phyloP scores from a whole-genome alignment of 2,797 vertebrate genomes.

The Tenualosa thibaudeaui region DNA sequence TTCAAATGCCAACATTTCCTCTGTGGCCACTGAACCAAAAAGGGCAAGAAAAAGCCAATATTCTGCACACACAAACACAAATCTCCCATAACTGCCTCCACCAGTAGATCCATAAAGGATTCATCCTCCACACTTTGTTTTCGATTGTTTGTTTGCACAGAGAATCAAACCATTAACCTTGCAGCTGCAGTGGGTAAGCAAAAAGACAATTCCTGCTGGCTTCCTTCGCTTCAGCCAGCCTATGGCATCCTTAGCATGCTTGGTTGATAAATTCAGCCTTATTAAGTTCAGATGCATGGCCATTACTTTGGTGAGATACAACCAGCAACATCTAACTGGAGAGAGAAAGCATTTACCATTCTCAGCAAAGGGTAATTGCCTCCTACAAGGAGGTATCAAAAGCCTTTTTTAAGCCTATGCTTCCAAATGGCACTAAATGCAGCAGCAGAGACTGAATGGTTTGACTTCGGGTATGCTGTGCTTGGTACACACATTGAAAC shows the following conservation, averaged over 20 bases:
- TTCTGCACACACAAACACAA: neutral
- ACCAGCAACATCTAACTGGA: neutral
- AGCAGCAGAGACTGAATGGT: neutral
- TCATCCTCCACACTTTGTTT: neutral
- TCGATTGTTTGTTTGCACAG: constrained; percentile 14
- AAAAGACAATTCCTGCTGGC: neutral
- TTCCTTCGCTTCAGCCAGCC: neutral
- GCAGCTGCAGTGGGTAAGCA: neutral
- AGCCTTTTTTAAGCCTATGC: neutral
- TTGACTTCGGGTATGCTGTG: neutral
- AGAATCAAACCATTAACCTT: neutral
- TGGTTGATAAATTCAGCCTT: constrained; percentile 22
- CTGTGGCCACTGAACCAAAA: neutral
- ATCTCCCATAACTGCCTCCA: neutral
- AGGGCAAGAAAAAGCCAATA: constrained; percentile 6
- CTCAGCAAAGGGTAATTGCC: constrained; percentile 32
- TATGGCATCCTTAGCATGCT: neutral
- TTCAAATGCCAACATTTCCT: neutral
- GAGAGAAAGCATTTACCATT: neutral
- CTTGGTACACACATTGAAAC: neutral
- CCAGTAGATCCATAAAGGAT: neutral
- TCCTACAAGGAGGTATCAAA: neutral
- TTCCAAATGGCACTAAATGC: neutral
- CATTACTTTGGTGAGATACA: constrained; percentile 25
- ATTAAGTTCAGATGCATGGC: constrained; percentile 17